Percentiles rank a stretch among this genome's conserved stretches.
These are phyloP conservation scores for Mugil cephalus DNA, from an alignment of 2,113 vertebrate species.

Conservation along the genomic window DNA sequence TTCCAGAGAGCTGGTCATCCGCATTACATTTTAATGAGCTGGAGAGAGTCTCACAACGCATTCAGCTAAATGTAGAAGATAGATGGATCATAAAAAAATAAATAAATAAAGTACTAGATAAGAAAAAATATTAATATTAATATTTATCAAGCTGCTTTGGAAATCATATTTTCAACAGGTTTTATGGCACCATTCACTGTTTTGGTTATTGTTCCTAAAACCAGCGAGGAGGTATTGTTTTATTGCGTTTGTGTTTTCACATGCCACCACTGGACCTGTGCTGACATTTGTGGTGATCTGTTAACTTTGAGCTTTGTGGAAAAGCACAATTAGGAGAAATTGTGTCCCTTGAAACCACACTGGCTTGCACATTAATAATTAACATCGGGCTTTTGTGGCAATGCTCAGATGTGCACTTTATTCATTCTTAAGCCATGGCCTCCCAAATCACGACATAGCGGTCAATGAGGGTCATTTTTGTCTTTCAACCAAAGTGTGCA, in stretches of 20 bases:
- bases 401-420: constrained; percentile 11
- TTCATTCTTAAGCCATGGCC: constrained; percentile 9
- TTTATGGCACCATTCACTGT: not conserved
- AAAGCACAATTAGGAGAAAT: not conserved
- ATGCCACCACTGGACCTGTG: not conserved
- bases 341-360: constrained; percentile 26
- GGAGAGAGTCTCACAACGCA: constrained; percentile 82
- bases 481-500: not conserved
- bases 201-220: constrained; percentile 46
- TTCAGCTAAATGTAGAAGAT: constrained; percentile 64
- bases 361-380: constrained; percentile 51
- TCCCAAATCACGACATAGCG: constrained; percentile 1
- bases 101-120: constrained; percentile 64
- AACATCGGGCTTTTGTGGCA: constrained; percentile 20
- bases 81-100: constrained; percentile 69
- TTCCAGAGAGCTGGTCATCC: constrained; percentile 86
- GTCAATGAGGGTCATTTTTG: not conserved
- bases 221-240: not conserved
- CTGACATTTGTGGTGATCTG: not conserved
- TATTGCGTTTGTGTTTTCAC: constrained; percentile 7
- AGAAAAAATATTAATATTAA: not conserved
- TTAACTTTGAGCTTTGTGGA: constrained; percentile 8
- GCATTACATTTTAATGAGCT: constrained; percentile 90
- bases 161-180: constrained; percentile 51
- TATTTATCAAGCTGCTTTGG: constrained; percentile 1